Evolutionary conservation across 2,888 invertebrate genomes (phyloP).

Genomic region (Dysmachus trigonus): DNA sequence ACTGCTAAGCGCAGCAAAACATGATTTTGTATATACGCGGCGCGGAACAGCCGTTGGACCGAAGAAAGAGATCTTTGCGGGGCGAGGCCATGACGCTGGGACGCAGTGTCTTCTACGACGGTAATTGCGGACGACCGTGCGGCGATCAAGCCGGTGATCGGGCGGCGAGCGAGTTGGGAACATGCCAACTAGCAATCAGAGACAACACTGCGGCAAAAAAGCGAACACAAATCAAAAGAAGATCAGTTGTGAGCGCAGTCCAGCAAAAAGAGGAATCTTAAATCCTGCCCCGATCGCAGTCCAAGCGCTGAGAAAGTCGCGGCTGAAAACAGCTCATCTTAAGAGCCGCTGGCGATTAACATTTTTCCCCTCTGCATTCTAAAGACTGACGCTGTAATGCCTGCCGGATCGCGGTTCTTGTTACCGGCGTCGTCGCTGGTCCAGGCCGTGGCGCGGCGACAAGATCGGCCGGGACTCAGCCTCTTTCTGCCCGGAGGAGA

Average conservation of each 20-base stretch:
- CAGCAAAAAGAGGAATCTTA: background rate
- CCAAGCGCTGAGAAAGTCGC: constrained; percentile 21
- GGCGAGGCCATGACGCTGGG: background rate
- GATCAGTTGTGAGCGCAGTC: background rate
- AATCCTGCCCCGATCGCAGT: background rate
- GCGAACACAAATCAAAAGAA: constrained; percentile 30
- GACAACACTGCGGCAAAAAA: constrained; percentile 14
- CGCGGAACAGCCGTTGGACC: background rate
- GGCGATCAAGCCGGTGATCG: background rate
- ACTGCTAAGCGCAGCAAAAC: constrained; percentile 23
- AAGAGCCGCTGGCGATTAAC: constrained; percentile 40
- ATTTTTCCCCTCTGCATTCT: constrained; percentile 27
- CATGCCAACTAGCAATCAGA: constrained; percentile 38
- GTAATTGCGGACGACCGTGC: constrained; percentile 4
- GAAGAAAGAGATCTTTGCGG: background rate
- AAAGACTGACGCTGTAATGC: background rate
- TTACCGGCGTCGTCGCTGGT: background rate
- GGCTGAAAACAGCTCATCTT: constrained; percentile 5
- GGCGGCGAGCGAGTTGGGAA: constrained; percentile 1
- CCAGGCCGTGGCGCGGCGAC: background rate
- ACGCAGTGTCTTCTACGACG: background rate
- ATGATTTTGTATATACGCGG: background rate
- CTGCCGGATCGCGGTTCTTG: background rate
- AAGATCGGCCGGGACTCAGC: background rate
- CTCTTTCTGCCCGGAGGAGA: background rate